These are phyloP conservation scores for Rhinatrema bivittatum DNA, from an alignment of 2,797 vertebrate genomes.

Conservation along the genomic window DNA sequence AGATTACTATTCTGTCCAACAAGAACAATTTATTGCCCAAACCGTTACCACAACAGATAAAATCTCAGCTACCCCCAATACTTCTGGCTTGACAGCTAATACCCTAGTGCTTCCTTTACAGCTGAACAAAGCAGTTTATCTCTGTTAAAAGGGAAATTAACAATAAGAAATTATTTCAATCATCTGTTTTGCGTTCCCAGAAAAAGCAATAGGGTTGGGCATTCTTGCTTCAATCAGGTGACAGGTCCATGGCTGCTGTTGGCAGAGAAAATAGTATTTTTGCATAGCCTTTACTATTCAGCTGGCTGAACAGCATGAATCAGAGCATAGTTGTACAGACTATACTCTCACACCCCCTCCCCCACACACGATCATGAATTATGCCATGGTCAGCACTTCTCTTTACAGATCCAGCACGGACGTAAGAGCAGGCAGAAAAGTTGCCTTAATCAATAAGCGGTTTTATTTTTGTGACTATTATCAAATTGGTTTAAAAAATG, in stretches of 20 bases:
- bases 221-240: conserved; percentile 46
- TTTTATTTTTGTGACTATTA: conserved; percentile 21
- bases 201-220: conserved; percentile 52
- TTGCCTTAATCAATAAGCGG: conserved; percentile 52
- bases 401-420: conserved; percentile 34
- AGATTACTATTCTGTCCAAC: conserved; percentile 64
- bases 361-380: no score
- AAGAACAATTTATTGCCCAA: conserved; percentile 66
- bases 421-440: conserved; percentile 31
- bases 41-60: conserved; percentile 63
- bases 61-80: conserved; percentile 60
- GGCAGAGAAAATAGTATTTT: conserved; percentile 53
- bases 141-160: conserved; percentile 65
- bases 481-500: conserved; percentile 20
- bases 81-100: conserved; percentile 65
- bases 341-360: conserved; percentile 56
- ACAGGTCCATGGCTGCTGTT: conserved; percentile 52
- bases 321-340: conserved; percentile 50
- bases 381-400: conserved; percentile 58
- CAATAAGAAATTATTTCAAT: conserved; percentile 61
- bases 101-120: conserved; percentile 69
- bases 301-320: conserved; percentile 56
- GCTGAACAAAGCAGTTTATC: conserved; percentile 62
- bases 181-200: conserved; percentile 52
- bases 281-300: conserved; percentile 51